Conservation (phyloP, 2,113 vertebrate species). For the Cariama cristata region DNA sequence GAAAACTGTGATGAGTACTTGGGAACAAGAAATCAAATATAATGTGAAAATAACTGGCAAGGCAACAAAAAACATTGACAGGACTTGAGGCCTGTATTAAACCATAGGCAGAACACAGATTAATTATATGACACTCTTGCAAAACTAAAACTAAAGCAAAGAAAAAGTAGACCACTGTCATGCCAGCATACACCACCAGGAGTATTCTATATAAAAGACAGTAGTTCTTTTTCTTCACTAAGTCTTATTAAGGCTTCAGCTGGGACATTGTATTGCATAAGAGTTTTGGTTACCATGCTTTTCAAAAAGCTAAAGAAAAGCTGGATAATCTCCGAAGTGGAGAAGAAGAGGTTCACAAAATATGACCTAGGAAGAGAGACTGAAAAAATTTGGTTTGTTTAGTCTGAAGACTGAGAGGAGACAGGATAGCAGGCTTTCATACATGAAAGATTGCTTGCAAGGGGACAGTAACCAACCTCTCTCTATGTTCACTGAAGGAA, state of each 20-base stretch:
- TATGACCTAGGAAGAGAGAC: background rate
- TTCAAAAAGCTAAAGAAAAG: background rate
- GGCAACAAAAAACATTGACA: background rate
- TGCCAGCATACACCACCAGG: background rate
- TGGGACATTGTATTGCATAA: background rate
- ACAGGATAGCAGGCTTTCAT: background rate
- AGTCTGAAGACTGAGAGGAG: background rate
- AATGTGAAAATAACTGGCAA: background rate
- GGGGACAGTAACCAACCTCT: background rate
- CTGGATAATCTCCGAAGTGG: background rate
- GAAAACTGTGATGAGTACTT: too few relatives aligned
- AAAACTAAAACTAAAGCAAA: background rate
- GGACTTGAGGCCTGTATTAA: background rate
- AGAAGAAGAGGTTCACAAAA: background rate
- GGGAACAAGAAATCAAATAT: background rate
- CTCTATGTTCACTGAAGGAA: background rate
- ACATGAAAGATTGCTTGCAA: background rate
- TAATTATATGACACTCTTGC: background rate
- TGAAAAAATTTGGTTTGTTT: conserved; percentile 15
- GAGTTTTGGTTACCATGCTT: background rate
- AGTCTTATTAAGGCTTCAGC: background rate
- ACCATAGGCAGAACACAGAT: background rate
- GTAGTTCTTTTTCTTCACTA: background rate
- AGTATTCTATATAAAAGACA: background rate
- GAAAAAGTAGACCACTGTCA: background rate